These are phyloP conservation scores for Drosophila orena DNA, from an alignment of 1,140 invertebrate species.

Conservation along the genomic window DNA sequence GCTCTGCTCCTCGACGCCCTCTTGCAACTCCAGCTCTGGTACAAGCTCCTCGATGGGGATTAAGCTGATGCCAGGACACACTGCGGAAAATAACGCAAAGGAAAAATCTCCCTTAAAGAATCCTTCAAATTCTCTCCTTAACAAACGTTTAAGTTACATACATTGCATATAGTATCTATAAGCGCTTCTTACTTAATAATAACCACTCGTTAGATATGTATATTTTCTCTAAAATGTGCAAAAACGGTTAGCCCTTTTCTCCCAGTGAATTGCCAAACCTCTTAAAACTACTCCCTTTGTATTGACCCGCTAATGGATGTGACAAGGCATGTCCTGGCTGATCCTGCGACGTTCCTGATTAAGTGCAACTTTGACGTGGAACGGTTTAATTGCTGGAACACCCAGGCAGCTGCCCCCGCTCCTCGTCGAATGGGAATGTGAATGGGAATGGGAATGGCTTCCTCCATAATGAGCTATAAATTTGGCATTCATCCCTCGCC, in stretches of 20 bases:
- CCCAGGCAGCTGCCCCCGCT: slow-evolving; percentile 42
- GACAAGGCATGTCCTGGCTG: slow-evolving; percentile 39
- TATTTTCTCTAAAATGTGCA: not conserved
- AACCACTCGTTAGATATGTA: too few species aligned
- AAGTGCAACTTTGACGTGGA: slow-evolving; percentile 66
- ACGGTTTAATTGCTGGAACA: slow-evolving; percentile 60
- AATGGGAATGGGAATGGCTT: not conserved
- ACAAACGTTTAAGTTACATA: too few species aligned
- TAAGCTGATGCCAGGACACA: slow-evolving; percentile 48
- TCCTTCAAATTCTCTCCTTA: too few species aligned
- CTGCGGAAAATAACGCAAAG: slow-evolving; percentile 7
- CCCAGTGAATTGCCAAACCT: slow-evolving; percentile 1
- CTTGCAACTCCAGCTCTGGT: not conserved
- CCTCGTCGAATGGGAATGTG: too few species aligned
- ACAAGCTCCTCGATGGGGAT: slow-evolving; percentile 27
- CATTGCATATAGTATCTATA: too few species aligned
- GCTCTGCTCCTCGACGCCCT: slow-evolving; percentile 15
- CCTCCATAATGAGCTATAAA: slow-evolving; percentile 37
- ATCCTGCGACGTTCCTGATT: slow-evolving; percentile 55
- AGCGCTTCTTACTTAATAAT: too few species aligned
- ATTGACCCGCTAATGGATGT: slow-evolving; percentile 38
- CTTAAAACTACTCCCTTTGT: slow-evolving; percentile 19
- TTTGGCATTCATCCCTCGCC: slow-evolving; percentile 41
- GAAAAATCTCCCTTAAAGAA: too few species aligned
- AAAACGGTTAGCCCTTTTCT: not conserved